Evolutionary conservation across 1,140 invertebrate species (phyloP).

Genomic region (Monochamus saltuarius): DNA sequence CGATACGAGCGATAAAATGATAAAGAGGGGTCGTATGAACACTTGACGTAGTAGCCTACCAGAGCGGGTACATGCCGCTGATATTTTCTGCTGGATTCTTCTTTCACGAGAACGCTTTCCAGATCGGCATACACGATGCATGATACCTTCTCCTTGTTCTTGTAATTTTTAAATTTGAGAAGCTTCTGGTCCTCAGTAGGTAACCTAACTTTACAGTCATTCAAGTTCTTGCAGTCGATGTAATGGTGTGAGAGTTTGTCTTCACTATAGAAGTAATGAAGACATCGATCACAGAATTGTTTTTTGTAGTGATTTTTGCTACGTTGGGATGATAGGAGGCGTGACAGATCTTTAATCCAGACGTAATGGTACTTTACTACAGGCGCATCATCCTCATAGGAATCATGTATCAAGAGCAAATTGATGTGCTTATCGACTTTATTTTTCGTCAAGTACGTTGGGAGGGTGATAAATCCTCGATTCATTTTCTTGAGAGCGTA

Average conservation of each 20-base stretch:
- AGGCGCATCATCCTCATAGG: conserved; percentile 26
- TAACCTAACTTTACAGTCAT: not conserved
- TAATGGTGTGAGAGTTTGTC: conserved; percentile 29
- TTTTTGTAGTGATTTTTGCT: conserved; percentile 33
- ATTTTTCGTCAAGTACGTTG: conserved; percentile 28
- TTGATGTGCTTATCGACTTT: conserved; percentile 45
- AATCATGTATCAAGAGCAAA: conserved; percentile 36
- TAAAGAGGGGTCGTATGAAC: conserved; percentile 20
- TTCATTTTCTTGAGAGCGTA: conserved; percentile 28
- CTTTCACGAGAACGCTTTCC: not conserved
- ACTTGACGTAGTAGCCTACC: conserved; percentile 19
- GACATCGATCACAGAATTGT: conserved; percentile 43
- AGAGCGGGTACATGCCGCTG: conserved; percentile 45
- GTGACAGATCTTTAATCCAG: conserved; percentile 41
- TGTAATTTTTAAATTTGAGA: conserved; percentile 38
- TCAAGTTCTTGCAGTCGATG: conserved; percentile 23
- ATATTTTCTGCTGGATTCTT: conserved; percentile 19
- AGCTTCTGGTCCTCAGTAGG: conserved; percentile 12
- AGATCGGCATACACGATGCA: conserved; percentile 47
- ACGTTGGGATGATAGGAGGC: conserved; percentile 38
- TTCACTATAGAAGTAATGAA: conserved; percentile 34
- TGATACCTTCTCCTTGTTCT: conserved; percentile 35
- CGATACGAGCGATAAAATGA: conserved; percentile 31
- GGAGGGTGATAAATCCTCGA: conserved; percentile 16
- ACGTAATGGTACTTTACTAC: conserved; percentile 38